Percentiles rank a stretch among this genome's conserved stretches.
phyloP scores from a whole-genome alignment of 2,797 vertebrate genomes.

The Adrianichthys oophorus region DNA sequence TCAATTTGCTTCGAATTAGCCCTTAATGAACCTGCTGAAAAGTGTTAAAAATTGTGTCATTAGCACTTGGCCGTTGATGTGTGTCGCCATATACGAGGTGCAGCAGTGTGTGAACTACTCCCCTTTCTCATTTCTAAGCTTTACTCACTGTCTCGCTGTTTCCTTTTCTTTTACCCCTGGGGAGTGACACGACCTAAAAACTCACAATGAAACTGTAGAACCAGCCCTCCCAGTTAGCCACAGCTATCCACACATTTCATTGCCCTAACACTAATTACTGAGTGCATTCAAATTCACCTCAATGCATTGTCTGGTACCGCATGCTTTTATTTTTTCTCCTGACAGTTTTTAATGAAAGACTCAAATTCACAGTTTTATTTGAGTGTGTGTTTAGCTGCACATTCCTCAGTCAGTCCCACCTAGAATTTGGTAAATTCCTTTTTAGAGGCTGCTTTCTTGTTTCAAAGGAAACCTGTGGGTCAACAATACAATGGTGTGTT shows the following conservation, averaged over 20 bases:
- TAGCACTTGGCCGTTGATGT: constrained; percentile 19
- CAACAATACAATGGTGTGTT: constrained; percentile 63
- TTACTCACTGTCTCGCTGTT: constrained; percentile 9
- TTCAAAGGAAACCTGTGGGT: constrained; percentile 53
- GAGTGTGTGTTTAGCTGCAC: constrained; percentile 12
- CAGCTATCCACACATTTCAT: constrained; percentile 15
- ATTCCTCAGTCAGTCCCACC: constrained; percentile 36
- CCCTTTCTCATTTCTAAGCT: constrained; percentile 10
- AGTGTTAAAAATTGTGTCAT: constrained; percentile 24
- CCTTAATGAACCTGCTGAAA: constrained; percentile 29
- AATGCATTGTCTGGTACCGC: not conserved
- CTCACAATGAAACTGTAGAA: constrained; percentile 52
- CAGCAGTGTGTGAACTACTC: constrained; percentile 18
- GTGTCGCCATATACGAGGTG: constrained; percentile 17
- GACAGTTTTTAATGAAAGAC: not conserved
- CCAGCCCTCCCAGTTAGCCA: constrained; percentile 55
- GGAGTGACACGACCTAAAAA: constrained; percentile 53
- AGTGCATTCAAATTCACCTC: constrained; percentile 1
- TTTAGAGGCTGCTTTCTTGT: constrained; percentile 27
- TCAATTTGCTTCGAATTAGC: constrained; percentile 36
- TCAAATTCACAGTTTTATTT: constrained; percentile 5
- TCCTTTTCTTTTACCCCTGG: constrained; percentile 33
- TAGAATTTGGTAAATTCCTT: constrained; percentile 24
- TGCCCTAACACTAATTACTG: constrained; percentile 22
- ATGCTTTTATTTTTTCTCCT: not conserved